Percentiles rank a stretch among this genome's conserved stretches.
phyloP scores from a whole-genome alignment of 2,113 vertebrate genomes.

The Desmodus rotundus region DNA sequence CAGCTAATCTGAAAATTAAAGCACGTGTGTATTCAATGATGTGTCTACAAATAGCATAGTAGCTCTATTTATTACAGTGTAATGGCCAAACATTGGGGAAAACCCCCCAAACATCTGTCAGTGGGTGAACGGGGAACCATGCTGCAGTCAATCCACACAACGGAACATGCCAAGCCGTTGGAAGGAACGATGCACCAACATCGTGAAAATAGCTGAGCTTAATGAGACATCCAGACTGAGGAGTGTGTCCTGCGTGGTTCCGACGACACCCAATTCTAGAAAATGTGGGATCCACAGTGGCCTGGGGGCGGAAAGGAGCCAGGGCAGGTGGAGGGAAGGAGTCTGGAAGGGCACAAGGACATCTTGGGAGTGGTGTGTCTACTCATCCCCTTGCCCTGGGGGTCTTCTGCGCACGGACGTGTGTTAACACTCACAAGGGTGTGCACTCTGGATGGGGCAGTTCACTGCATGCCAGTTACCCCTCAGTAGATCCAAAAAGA shows the following conservation, averaged over 20 bases:
- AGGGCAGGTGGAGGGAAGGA: not conserved
- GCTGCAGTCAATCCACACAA: not conserved
- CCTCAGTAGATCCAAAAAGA: too few relatives aligned
- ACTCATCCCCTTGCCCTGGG: rapidly evolving
- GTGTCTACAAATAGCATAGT: not conserved
- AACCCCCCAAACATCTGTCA: not conserved
- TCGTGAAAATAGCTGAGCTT: not conserved
- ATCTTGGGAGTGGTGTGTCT: rapidly evolving
- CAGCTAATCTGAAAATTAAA: not conserved
- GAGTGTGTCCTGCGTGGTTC: not conserved
- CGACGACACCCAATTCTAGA: not conserved
- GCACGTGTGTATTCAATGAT: not conserved
- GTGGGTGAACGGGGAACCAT: not conserved
- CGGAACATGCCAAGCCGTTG: too few relatives aligned
- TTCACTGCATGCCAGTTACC: not conserved
- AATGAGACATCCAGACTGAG: not conserved
- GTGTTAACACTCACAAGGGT: not conserved
- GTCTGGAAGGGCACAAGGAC: too few relatives aligned
- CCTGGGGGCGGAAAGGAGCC: not conserved
- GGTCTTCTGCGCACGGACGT: not conserved
- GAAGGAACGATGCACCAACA: too few relatives aligned
- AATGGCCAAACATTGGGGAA: not conserved
- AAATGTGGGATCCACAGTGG: not conserved
- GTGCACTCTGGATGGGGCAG: not conserved
- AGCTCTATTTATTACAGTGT: not conserved